These are phyloP conservation scores for Uria aalge DNA, from an alignment of 2,113 vertebrate species.

Conservation along the genomic window DNA sequence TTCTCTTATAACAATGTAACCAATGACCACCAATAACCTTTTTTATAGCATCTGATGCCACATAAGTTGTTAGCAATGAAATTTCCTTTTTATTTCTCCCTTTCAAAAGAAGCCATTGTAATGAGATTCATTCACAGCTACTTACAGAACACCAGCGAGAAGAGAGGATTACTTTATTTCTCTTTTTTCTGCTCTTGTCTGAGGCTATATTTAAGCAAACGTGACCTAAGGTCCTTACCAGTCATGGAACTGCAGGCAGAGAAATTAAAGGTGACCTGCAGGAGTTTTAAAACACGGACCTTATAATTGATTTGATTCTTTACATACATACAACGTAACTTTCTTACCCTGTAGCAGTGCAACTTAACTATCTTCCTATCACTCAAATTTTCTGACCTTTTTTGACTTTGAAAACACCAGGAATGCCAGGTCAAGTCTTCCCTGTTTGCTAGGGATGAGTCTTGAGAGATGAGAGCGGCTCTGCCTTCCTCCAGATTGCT, in stretches of 20 bases:
- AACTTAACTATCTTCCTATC: not conserved
- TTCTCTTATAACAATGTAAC: conserved; percentile 53
- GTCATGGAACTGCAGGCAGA: not conserved
- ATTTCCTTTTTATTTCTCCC: conserved; percentile 36
- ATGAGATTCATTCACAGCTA: conserved; percentile 17
- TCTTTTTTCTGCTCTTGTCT: not conserved
- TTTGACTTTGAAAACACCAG: not conserved
- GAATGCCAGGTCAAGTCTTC: not conserved
- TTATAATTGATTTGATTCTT: not conserved
- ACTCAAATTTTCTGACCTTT: not conserved
- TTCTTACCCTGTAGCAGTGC: not conserved
- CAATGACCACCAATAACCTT: conserved; percentile 55
- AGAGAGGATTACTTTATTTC: not conserved
- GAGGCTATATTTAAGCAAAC: conserved; percentile 5
- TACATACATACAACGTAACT: not conserved
- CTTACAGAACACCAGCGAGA: not conserved
- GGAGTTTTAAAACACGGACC: not conserved
- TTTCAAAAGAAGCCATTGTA: conserved; percentile 18
- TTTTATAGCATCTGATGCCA: conserved; percentile 20
- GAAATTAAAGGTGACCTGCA: not conserved
- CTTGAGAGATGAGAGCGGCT: not conserved
- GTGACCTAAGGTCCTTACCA: not conserved
- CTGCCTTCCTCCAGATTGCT: not conserved
- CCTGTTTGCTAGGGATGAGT: not conserved
- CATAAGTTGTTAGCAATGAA: conserved; percentile 6